phyloP scores from a whole-genome alignment of 2,797 vertebrate genomes.

The Knipowitschia caucasica region DNA sequence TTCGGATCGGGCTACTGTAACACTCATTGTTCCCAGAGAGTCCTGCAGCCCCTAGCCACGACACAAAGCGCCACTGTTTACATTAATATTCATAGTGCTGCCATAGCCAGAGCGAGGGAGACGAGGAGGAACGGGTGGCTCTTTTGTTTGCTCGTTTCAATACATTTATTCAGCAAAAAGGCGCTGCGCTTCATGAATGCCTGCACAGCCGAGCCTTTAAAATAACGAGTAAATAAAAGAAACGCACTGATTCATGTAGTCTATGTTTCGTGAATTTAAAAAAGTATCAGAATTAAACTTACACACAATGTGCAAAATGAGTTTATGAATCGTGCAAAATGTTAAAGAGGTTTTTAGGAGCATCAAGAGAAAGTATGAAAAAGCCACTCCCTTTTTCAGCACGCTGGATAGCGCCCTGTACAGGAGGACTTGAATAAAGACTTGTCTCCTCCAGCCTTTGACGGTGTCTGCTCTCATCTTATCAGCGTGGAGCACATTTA shows the following conservation, averaged over 20 bases:
- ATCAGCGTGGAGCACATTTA: slow-evolving; percentile 43
- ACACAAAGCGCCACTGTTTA: slow-evolving; percentile 85
- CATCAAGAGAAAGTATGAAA: slow-evolving; percentile 45
- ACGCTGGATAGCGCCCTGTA: slow-evolving; percentile 78
- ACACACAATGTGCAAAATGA: not conserved
- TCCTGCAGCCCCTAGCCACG: slow-evolving; percentile 75
- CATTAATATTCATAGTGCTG: slow-evolving; percentile 87
- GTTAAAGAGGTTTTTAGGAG: slow-evolving; percentile 2
- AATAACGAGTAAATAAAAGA: slow-evolving; percentile 21
- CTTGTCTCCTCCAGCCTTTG: slow-evolving; percentile 41
- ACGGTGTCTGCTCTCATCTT: slow-evolving; percentile 52
- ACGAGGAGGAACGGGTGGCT: slow-evolving; percentile 85
- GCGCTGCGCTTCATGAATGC: slow-evolving; percentile 71
- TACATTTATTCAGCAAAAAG: slow-evolving; percentile 85
- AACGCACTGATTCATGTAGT: not conserved
- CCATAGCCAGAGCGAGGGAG: slow-evolving; percentile 76
- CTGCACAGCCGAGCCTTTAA: slow-evolving; percentile 63
- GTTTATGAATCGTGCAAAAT: not conserved
- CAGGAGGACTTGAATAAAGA: slow-evolving; percentile 42
- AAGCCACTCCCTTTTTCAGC: slow-evolving; percentile 80
- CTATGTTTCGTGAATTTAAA: not conserved
- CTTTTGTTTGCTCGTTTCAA: slow-evolving; percentile 83
- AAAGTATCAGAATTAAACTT: not conserved
- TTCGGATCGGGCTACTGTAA: slow-evolving; percentile 65
- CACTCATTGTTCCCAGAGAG: slow-evolving; percentile 79